Conservation (phyloP, 1,140 invertebrate genomes). For the Drosophila serrata region DNA sequence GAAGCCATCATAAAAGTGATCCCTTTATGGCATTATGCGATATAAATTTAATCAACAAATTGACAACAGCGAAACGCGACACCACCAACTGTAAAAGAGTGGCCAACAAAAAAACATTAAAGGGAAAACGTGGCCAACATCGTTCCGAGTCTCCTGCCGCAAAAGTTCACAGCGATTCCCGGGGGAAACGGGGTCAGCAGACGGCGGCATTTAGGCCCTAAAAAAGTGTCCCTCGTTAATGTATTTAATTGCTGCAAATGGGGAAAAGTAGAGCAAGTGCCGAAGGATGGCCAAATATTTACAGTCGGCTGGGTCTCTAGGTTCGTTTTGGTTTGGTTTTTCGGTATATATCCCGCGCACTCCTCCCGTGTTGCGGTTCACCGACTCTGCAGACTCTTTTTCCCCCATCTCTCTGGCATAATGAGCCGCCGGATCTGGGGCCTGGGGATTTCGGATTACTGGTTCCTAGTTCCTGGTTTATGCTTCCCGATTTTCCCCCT, state of each 20-base stretch:
- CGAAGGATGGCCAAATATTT: constrained; percentile 61
- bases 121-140: constrained; percentile 18
- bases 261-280: constrained; percentile 50
- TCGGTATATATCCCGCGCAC: constrained; percentile 19
- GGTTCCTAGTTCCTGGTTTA: constrained; percentile 10
- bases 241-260: constrained; percentile 52
- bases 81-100: constrained; percentile 8
- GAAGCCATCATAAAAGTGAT: constrained; percentile 48
- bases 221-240: constrained; percentile 49
- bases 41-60: constrained; percentile 51
- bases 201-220: constrained; percentile 59
- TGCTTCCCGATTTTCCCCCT: constrained; percentile 2
- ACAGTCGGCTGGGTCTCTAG: constrained; percentile 52
- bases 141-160: constrained; percentile 5
- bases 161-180: constrained; percentile 31
- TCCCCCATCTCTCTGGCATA: constrained; percentile 32
- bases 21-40: constrained; percentile 54
- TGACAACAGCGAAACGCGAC: constrained; percentile 18
- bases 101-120: constrained; percentile 1
- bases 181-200: constrained; percentile 78
- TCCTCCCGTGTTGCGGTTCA: constrained; percentile 51
- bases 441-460: constrained; percentile 25
- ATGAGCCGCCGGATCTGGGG: constrained; percentile 51
- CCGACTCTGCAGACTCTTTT: constrained; percentile 19
- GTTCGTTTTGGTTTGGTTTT: constrained; percentile 33